These are phyloP conservation scores for Formica exsecta DNA, from an alignment of 1,140 invertebrate species.

Conservation along the genomic window DNA sequence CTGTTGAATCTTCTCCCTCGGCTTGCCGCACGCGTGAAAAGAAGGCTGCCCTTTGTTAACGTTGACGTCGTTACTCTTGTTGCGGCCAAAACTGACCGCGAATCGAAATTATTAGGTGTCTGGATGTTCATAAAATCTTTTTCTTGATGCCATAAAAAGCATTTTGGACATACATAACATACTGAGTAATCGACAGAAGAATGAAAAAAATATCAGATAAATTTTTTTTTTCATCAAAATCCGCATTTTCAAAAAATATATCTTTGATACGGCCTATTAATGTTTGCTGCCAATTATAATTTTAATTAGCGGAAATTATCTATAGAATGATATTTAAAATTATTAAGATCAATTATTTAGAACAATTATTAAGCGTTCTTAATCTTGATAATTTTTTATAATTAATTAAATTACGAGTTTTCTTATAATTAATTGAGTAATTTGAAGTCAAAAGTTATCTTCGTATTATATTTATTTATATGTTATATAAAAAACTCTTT, in stretches of 20 bases:
- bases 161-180: not conserved
- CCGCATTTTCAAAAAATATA: too few relatives aligned
- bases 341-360: too few relatives aligned
- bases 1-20: conserved; percentile 73
- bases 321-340: not conserved
- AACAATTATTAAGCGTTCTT: too few relatives aligned
- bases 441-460: not conserved
- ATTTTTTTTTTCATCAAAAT: not conserved
- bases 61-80: conserved; percentile 65
- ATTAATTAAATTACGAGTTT: too few relatives aligned
- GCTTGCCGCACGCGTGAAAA: conserved; percentile 53
- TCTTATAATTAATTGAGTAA: not conserved
- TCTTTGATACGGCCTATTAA: not conserved
- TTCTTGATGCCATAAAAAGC: not conserved
- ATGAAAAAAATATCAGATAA: not conserved
- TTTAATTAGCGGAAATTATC: not conserved
- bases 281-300: not conserved
- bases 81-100: not conserved
- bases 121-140: conserved; percentile 35
- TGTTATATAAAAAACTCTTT: not conserved
- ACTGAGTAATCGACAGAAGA: not conserved
- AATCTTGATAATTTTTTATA: too few relatives aligned
- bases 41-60: conserved; percentile 74
- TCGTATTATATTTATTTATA: not conserved
- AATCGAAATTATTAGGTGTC: conserved; percentile 61